phyloP scores from a whole-genome alignment of 2,797 vertebrate genomes.

The Halcyon chelicuti region DNA sequence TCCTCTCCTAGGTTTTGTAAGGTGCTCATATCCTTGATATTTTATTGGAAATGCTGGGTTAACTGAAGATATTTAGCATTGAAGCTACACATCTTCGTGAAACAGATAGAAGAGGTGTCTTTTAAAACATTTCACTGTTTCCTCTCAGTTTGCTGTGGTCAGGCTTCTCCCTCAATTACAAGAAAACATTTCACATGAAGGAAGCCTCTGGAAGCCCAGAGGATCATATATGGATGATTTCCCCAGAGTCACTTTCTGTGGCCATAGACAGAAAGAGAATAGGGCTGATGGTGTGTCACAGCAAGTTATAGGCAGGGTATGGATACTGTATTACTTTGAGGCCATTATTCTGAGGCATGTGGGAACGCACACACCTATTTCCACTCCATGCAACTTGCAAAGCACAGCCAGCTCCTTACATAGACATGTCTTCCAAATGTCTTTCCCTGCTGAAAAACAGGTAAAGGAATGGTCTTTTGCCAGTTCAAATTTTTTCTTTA shows the following conservation, averaged over 20 bases:
- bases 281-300: rapidly evolving
- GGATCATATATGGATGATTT: background rate
- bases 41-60: background rate
- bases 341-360: background rate
- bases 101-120: background rate
- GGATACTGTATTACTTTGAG: too few relatives aligned
- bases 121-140: background rate
- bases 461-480: background rate
- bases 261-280: background rate
- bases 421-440: background rate
- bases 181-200: background rate
- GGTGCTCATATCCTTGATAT: background rate
- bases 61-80: background rate
- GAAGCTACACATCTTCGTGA: background rate
- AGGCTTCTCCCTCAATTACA: background rate
- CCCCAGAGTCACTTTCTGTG: rapidly evolving
- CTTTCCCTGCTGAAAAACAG: background rate
- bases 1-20: background rate
- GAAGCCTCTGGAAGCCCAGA: background rate
- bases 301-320: background rate
- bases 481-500: background rate
- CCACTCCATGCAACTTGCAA: background rate
- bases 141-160: background rate
- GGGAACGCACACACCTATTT: background rate
- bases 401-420: background rate